phyloP scores from a whole-genome alignment of 2,113 vertebrate genomes.

The Centropus bengalensis region DNA sequence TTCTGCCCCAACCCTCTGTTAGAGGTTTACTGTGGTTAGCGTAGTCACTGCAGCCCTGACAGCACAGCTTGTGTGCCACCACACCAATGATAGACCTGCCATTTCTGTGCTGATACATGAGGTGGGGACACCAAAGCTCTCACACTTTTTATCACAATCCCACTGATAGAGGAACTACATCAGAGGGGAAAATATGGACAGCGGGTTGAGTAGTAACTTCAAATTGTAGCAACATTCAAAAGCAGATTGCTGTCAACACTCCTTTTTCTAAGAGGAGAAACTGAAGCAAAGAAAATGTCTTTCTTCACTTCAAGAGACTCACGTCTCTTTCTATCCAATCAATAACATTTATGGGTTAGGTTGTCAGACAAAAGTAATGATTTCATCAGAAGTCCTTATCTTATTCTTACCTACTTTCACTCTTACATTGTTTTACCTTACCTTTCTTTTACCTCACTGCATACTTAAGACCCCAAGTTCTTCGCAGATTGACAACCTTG shows the following conservation, averaged over 20 bases:
- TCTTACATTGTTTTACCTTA: neutral
- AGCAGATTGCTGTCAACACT: neutral
- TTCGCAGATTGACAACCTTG: neutral
- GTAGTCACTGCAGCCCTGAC: neutral
- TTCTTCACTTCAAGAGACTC: neutral
- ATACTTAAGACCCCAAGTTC: neutral
- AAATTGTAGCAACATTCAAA: neutral
- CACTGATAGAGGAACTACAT: neutral
- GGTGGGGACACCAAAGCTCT: neutral
- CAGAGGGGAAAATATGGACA: neutral
- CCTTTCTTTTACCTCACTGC: neutral
- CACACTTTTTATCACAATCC: neutral
- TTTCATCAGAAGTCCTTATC: neutral
- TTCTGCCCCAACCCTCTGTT: neutral
- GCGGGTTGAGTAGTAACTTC: neutral
- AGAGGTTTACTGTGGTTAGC: neutral
- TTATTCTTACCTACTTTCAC: neutral
- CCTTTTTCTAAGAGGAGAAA: neutral
- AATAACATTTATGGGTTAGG: neutral
- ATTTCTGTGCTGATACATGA: neutral
- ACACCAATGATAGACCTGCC: rapidly evolving
- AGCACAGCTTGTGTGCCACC: neutral
- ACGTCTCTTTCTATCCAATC: neutral
- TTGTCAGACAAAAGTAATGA: neutral
- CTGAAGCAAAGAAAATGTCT: neutral